Evolutionary conservation across 1,140 invertebrate genomes (phyloP), one percentile per base, ranked within the genome.

Genomic region (Heliconius nattereri): DNA sequence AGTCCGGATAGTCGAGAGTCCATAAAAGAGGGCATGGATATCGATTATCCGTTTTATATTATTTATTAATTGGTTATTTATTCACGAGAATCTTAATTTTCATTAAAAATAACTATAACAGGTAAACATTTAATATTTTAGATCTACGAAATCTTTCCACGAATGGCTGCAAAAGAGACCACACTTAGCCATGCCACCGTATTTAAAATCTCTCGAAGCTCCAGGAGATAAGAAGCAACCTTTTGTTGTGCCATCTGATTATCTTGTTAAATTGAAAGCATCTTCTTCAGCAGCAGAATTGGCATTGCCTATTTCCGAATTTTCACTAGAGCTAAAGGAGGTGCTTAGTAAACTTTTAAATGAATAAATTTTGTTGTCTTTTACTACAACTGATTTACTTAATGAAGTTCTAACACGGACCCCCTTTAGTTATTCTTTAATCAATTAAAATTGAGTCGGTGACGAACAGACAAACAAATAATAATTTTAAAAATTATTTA

Each of bases 71-170:
- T 52, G 19, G 5, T 20, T 52, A 52, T 52, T 20, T 52, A 2
- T 52, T 2, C 6, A 52, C 20, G 16, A 20, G 49, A 52, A 52
- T 20, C 7, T 52, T 52, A 16, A 52, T 52, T 52, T 16, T 20
- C 19, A 52, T 52, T 19, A 52, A 52, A 52, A 19, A 52, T 19
- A 52, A 20, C 16, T 52, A 1, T 19, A 52, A 52, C 5, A 19
- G 19, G 0, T 52, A 52, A n/a, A 7, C 8, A n/a, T 57, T 23
- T n/a, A 8, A 66, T 29, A 26, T 85, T 85, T 60, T 85, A 95
- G 95, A 32, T 93, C 94, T 37, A 94, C 94, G 7, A 94, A 94
- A 81, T 87, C 89, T 0, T 95, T 94, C 89, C 91, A 92, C 49
- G 76, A 87, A 20, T 95, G 94, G 93, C 83, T 95, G 13, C 79